Evolutionary conservation across 92 coral and sea anemone species (phyloP).

Genomic region (Montipora capitata): DNA sequence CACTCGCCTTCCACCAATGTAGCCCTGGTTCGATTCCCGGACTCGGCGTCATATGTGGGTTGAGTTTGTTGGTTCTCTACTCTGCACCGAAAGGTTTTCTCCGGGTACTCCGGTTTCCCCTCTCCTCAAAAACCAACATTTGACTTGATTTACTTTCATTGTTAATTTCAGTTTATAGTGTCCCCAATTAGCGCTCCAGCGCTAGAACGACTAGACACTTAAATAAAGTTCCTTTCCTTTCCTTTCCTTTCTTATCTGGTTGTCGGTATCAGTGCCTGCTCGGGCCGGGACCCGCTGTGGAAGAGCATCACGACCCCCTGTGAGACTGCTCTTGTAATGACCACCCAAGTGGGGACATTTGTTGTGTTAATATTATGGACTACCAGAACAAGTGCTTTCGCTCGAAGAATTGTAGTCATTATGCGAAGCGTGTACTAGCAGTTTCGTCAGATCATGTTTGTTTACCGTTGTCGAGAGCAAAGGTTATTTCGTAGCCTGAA

Average conservation of each 20-base stretch:
- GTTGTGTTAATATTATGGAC: constrained; percentile 4
- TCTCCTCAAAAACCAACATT: too few relatives aligned
- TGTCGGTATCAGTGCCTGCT: constrained; percentile 32
- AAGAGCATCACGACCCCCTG: not conserved
- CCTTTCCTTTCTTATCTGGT: constrained; percentile 4
- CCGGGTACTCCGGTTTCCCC: too few relatives aligned
- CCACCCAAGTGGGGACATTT: constrained; percentile 7
- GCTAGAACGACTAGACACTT: too few relatives aligned
- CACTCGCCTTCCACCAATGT: too few relatives aligned
- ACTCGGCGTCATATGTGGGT: too few relatives aligned
- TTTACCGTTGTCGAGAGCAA: constrained; percentile 11
- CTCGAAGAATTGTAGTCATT: not conserved
- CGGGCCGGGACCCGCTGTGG: constrained; percentile 15
- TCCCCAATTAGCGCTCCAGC: too few relatives aligned
- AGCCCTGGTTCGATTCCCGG: too few relatives aligned
- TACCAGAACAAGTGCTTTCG: not conserved
- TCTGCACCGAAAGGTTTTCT: too few relatives aligned
- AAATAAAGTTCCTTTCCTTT: too few relatives aligned
- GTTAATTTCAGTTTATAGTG: too few relatives aligned
- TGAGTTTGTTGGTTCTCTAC: too few relatives aligned
- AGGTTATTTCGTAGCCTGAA: constrained; percentile 2
- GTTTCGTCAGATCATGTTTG: constrained; percentile 1
- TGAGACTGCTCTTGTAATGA: constrained; percentile 5
- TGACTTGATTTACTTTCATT: too few relatives aligned
- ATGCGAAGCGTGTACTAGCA: constrained; percentile 13